Evolutionary conservation across 2,888 invertebrate species (phyloP), one percentile per base, ranked within the genome.

Genomic region (Caenorhabditis macrosperma): DNA sequence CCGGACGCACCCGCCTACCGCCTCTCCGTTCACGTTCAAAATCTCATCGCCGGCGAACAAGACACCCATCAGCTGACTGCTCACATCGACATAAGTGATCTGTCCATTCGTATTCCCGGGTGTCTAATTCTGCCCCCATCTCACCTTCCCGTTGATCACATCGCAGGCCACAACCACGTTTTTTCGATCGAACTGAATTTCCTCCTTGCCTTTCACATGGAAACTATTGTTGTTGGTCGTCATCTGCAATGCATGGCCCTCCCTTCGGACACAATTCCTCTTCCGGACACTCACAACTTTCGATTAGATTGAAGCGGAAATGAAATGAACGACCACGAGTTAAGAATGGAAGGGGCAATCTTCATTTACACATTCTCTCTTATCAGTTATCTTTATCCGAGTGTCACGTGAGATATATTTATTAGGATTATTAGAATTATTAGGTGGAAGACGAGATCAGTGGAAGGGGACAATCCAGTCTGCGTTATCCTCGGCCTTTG

Each of bases 401-500:
- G 57, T 22, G 52, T 63, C 63, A 76, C 75, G 75, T 38, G 22
- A 15, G 28, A 26, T 57, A 52, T 35, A 38, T 41, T 69, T 64
- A 64, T 66, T 46, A 64, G 26, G 17, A 46, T 61, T 72, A 72
- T 72, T 78, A 78, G 22, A 2, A 4, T 69, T 61, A 71, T 67
- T 72, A 72, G 5, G 3, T 30, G 28, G 28, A 26, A 24, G 26
- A n/a, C 1, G 24, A 17, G 15, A 33, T 67, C 33, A 80, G 15
- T 79, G 72, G 78, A 83, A 83, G 26, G 83, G 81, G 28, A 81
- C 71, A 48, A 83, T 81, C 83, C 83, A 83, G 35, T 81, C 83
- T n/a, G 83, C 83, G 24, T 76, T 69, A 28, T 81, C 76, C 22
- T 83, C 83, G 3, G 72, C 76, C 24, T 76, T 52, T n/a, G 76